Conservation (phyloP, 2,888 invertebrate genomes). For the Phragmatobia fuliginosa region DNA sequence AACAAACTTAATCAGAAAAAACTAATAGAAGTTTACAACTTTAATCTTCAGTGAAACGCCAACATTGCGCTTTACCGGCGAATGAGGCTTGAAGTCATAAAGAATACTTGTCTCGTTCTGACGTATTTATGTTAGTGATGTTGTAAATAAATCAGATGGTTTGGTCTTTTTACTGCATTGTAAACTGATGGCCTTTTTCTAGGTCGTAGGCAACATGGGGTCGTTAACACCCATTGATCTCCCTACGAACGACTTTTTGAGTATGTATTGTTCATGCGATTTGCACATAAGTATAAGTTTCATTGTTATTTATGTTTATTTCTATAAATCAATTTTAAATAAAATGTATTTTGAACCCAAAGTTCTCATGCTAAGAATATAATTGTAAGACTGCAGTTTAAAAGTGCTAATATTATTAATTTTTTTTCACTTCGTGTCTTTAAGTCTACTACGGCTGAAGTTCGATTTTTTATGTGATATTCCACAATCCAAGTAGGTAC, state of each 20-base stretch:
- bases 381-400: no score
- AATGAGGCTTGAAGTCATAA: slow-evolving; percentile 25
- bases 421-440: no score
- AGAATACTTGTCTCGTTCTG: slow-evolving; percentile 16
- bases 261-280: not conserved
- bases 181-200: slow-evolving; percentile 10
- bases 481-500: no score
- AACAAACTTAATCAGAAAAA: slow-evolving; percentile 30
- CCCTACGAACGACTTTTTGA: not conserved
- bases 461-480: no score
- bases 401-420: no score
- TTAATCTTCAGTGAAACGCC: slow-evolving; percentile 20
- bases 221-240: not conserved
- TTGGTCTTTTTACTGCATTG: slow-evolving; percentile 9
- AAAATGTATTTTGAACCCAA: no score
- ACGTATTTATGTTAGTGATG: slow-evolving; percentile 12
- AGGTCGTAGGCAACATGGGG: not conserved
- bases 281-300: no score
- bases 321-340: no score
- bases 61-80: slow-evolving; percentile 20
- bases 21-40: slow-evolving; percentile 29
- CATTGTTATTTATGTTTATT: no score
- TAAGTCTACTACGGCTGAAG: no score
- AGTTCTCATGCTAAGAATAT: no score
- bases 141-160: slow-evolving; percentile 13